Evolutionary conservation across 1,140 invertebrate species (phyloP), one percentile per base, ranked within the genome.

Genomic region (Rhopalosiphum maidis): DNA sequence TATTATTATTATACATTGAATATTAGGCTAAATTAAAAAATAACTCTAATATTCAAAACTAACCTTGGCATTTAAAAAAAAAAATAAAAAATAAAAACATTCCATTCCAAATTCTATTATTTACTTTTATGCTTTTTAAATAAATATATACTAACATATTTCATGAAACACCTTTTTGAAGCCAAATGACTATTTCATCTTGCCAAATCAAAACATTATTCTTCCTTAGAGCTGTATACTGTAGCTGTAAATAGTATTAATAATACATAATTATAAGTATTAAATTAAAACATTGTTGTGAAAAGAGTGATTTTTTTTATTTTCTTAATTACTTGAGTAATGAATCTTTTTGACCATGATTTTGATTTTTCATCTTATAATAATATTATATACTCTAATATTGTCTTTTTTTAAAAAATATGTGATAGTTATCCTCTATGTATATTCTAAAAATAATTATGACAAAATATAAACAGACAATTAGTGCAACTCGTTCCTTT

Each of bases 131-230:
- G 35, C 21, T 51, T 54, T 89, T 22, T 89, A 54, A 89, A 54
- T 37, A 35, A 23, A 51, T n/a, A 51, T 35, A 51, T 88, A 48
- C 43, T 48, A 11, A 54, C 35, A 55, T 11, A 89, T 68, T 90
- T 90, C 9, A 60, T 68, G 54, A 90, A 90, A 90, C 55, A 90
- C 89, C 37, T 68, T 90, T 60, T 68, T 89, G 11, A 55, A 55
- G 25, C 51, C 88, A 89, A 89, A 55, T 89, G 7, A 25, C 35
- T 6, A 41, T 54, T 90, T 90, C n/a, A 37, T 83, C 68, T 92
- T 92, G 90, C 77, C 68, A 83, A 92, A 92, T 92, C 68, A 92
- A 92, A 92, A 92, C 15, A 37, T 83, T 90, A 5, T 89, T 89
- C 54, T 77, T 77, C 23, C n/a, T 82, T 91, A 91, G 90, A 82